phyloP scores from a whole-genome alignment of 1,140 invertebrate genomes.

The Sipha flava region DNA sequence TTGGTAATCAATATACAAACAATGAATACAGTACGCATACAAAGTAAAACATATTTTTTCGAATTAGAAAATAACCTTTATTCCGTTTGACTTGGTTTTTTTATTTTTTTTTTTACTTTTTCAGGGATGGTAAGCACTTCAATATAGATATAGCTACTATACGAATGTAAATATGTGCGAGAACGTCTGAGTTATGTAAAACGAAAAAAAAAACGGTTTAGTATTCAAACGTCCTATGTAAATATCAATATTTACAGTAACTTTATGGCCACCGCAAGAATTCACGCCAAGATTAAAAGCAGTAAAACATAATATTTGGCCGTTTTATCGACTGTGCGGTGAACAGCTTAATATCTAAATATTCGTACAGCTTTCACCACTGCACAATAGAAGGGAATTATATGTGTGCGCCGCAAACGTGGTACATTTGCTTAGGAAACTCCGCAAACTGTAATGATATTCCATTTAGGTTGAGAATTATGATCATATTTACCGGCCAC shows the following conservation, averaged over 20 bases:
- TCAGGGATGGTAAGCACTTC: too few relatives aligned
- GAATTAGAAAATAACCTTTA: background rate
- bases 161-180: background rate
- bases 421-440: background rate
- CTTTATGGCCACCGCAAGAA: background rate
- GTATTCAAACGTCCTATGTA: background rate
- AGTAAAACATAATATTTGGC: background rate
- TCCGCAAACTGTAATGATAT: background rate
- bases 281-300: background rate
- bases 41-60: background rate
- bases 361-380: background rate
- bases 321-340: background rate
- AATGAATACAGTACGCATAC: too few relatives aligned
- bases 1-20: too few relatives aligned
- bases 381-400: background rate
- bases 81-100: background rate
- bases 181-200: background rate
- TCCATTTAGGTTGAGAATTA: background rate
- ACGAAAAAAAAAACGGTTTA: background rate
- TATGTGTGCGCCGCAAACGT: background rate
- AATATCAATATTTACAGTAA: background rate
- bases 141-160: background rate
- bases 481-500: constrained; percentile 60
- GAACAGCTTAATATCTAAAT: background rate
- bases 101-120: background rate